These are phyloP conservation scores for Epizoanthus ramosus DNA, from an alignment of 92 coral and sea anemone species.

Conservation along the genomic window DNA sequence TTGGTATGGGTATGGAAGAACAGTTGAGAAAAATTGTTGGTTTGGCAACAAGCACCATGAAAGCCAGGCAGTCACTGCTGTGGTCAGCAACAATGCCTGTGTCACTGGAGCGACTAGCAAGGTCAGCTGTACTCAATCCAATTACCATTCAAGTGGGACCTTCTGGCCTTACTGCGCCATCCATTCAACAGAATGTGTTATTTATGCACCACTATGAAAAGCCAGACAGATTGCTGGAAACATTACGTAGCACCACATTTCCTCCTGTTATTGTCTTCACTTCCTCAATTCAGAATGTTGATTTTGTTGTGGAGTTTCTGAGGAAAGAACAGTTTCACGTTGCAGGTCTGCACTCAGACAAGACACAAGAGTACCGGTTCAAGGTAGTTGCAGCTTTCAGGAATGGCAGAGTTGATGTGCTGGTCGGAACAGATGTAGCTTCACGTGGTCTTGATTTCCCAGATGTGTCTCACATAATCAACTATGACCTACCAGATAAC, in stretches of 20 bases:
- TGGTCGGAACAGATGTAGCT: conserved; percentile 91
- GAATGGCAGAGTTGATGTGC: conserved; percentile 87
- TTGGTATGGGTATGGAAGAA: conserved; percentile 97
- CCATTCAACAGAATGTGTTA: conserved; percentile 77
- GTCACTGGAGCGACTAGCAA: conserved; percentile 88
- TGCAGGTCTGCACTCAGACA: conserved; percentile 95
- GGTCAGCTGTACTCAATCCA: conserved; percentile 94
- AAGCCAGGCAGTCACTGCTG: conserved; percentile 92
- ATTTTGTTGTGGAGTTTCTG: conserved; percentile 82
- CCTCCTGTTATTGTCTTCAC: conserved; percentile 98
- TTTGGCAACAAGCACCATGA: conserved; percentile 81
- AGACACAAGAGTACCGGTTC: conserved; percentile 90
- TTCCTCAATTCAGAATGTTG: conserved; percentile 94
- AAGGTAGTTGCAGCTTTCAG: conserved; percentile 81
- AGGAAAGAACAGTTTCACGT: conserved; percentile 95
- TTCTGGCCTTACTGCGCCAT: conserved; percentile 85
- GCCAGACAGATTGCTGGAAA: conserved; percentile 75
- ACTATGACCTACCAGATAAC: conserved; percentile 89
- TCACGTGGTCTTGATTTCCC: conserved; percentile 98
- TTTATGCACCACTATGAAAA: conserved; percentile 88
- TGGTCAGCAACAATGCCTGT: conserved; percentile 99
- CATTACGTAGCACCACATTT: conserved; percentile 81
- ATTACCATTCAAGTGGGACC: conserved; percentile 93
- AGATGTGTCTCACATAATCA: conserved; percentile 90
- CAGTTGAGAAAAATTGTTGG: conserved; percentile 94